Base-by-base conservation (phyloP, 2,888 invertebrate genomes). In the Philaethria dido region DNA sequence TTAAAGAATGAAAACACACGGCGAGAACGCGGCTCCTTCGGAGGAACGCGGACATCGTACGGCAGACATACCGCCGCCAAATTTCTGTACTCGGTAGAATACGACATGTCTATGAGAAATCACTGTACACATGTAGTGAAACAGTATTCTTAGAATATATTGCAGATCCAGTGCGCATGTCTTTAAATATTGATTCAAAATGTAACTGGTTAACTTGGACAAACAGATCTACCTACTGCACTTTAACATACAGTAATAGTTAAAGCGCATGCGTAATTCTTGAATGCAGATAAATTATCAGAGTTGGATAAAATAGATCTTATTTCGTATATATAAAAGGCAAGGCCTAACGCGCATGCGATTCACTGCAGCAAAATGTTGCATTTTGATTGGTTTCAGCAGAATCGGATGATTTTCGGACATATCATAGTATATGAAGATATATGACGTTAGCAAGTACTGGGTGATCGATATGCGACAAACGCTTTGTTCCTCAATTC, bases 1-100 rank as follows among this genome's bases (percentile, higher is more conserved):
- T 66, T 69, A 60, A 69, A 66, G 48, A 66, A 64, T 2, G 63
- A 55, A 8, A 61, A 50, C 5, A 66, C n/a, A 11, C 33, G 39
- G 16, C 11, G 54, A 11, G 60, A 44, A 36, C 66, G 60, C 18
- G 33, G 11, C 14, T 39, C 36, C 47, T 61, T 55, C 13, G 55
- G 44, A 0, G 63, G 63, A 25, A 13, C 44, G 33, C 61, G 66
- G 8, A 22, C 29, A 14, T 62, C 61, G 9, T 16, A n/a, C 6
- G 60, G 20, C 2, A 55, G 47, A 42, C 44, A 14, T 62, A 66
- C 55, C 3, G 54, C 55, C 50, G 47, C 33, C 9, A 55, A 33
- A 48, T 22, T 55, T 13, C 13, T 14, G n/a, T 60, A n/a, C 9
- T 57, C 66, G 13, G 60, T 25, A 39, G 68, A 33, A 54, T n/a